Evolutionary conservation across 2,888 invertebrate genomes (phyloP), one percentile per base, ranked within the genome.

Genomic region (Erynnis tages): DNA sequence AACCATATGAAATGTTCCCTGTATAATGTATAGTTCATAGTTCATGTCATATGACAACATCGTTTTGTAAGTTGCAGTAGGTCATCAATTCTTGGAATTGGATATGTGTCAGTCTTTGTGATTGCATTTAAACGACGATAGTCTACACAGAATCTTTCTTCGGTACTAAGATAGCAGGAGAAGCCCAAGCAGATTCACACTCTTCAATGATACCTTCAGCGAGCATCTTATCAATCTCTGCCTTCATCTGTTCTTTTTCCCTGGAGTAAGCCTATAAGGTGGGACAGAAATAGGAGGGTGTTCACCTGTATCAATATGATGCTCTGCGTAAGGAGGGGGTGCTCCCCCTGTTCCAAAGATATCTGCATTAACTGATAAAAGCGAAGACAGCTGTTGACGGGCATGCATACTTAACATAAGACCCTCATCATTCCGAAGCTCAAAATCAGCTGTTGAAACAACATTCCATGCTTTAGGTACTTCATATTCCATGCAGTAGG

Each of bases 101-200:
- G 37, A n/a, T 37, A 37, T 4, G 16, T 21, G 11, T 37, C 37
- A 5, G n/a, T 21, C 6, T 21, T 21, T 5, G 37, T 37, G 1
- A 37, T 6, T 11, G 37, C 10, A 37, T 37, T 37, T 1, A 37
- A 10, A 6, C 21, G 19, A 1, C 37, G 1, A 21, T 37, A 37
- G 11, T 37, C 37, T 3, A 37, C 21, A 21, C 37, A 37, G 21
- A 37, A 21, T 66, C 61, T 41, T 56, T 60, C 46, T 76, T 79
- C 0, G 69, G 67, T 1, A 77, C 67, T 41, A 76, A 52, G 0
- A 77, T 60, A 1, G 63, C 65, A 8, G 72, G 75, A 1, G 72
- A 61, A 1, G 69, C 60, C 73, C 73, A 79, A 1, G 73, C 65
- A 1, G 72, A 73, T 41, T 74, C 73, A 37, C 71, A 68, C 37